These are phyloP conservation scores for Cordylochernes scorpioides DNA, from an alignment of 2,888 invertebrate species.

Conservation along the genomic window DNA sequence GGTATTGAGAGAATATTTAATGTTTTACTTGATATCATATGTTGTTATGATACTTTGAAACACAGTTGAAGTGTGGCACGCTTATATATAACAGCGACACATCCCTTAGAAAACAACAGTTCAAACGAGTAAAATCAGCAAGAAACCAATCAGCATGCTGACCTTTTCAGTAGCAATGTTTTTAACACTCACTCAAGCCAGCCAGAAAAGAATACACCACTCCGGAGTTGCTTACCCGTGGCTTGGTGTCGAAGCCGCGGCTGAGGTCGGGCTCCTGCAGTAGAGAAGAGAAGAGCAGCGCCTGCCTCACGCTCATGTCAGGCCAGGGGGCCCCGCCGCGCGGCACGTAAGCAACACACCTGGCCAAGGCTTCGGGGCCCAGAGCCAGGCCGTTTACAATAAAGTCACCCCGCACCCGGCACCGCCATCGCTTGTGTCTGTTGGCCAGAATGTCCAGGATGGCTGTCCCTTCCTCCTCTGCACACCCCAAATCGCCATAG, in stretches of 20 bases:
- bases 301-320: constrained; percentile 66
- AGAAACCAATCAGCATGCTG: too few species aligned
- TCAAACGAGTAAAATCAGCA: too few species aligned
- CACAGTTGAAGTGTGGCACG: too few species aligned
- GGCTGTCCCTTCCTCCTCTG: constrained; percentile 52
- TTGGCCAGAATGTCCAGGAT: constrained; percentile 64
- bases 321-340: constrained; percentile 49
- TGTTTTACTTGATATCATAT: too few species aligned
- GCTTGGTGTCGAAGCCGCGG: constrained; percentile 39
- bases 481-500: too few species aligned
- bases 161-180: too few species aligned
- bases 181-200: too few species aligned
- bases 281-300: constrained; percentile 52
- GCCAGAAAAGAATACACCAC: too few species aligned
- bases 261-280: constrained; percentile 30
- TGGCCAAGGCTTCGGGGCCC: constrained; percentile 37
- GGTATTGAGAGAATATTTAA: too few species aligned
- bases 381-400: constrained; percentile 62
- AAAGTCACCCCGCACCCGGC: constrained; percentile 41
- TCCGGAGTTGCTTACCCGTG: constrained; percentile 39
- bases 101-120: too few species aligned
- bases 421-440: constrained; percentile 27
- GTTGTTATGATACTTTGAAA: too few species aligned
- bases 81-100: too few species aligned
- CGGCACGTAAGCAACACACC: constrained; percentile 45